These are phyloP conservation scores for Paratrypauchen microcephalus DNA, from an alignment of 2,797 vertebrate species.

Conservation along the genomic window DNA sequence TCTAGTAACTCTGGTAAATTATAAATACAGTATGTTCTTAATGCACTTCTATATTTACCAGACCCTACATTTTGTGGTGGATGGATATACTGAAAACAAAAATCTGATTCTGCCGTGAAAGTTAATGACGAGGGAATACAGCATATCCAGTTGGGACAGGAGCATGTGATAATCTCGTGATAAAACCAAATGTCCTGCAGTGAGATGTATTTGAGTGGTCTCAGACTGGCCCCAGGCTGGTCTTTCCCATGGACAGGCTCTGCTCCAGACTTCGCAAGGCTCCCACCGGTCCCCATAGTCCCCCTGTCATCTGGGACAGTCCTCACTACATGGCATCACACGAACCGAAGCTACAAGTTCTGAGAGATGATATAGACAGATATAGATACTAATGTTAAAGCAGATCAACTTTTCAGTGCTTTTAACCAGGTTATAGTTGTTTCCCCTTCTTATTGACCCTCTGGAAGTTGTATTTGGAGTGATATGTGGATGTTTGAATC, in stretches of 20 bases:
- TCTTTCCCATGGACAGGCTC: constrained; percentile 64
- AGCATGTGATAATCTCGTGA: neutral
- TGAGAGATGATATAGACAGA: neutral
- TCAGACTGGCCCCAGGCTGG: constrained; percentile 50
- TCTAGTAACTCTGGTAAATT: too few relatives aligned
- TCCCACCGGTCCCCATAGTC: constrained; percentile 37
- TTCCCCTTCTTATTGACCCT: too few relatives aligned
- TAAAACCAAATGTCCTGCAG: constrained; percentile 20
- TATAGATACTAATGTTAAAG: too few relatives aligned
- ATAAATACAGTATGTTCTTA: neutral
- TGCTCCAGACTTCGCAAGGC: constrained; percentile 35
- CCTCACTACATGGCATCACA: constrained; percentile 57
- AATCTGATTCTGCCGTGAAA: too few relatives aligned
- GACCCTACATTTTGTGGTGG: neutral
- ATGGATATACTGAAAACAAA: neutral
- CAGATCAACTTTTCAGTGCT: too few relatives aligned
- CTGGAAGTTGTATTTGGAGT: too few relatives aligned
- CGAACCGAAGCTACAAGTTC: neutral
- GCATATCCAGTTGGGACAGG: constrained; percentile 2
- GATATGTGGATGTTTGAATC: too few relatives aligned
- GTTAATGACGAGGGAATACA: neutral
- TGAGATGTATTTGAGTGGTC: constrained; percentile 12
- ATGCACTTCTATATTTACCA: neutral
- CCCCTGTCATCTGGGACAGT: constrained; percentile 61
- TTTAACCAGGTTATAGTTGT: too few relatives aligned